A percentile compares a stretch with the other conserved stretches of the same genome.
Conservation (phyloP, 2,797 vertebrate genomes). For the Spea hammondii region DNA sequence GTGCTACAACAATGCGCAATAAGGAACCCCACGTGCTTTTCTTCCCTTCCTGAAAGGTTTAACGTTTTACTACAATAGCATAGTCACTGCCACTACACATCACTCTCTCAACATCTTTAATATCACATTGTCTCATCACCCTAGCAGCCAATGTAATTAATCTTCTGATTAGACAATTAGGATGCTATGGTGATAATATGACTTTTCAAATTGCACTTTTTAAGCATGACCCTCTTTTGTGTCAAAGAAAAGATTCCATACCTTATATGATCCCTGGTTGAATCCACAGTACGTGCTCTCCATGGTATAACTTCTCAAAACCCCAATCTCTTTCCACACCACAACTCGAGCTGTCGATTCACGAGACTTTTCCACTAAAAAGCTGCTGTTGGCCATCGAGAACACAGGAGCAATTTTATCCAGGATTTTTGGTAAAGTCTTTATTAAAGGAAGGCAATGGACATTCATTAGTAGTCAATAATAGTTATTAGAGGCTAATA, state of each 20-base stretch:
- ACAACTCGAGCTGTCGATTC: constrained; percentile 86
- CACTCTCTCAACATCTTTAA: too few species aligned
- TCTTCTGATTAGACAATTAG: too few species aligned
- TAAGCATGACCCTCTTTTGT: too few species aligned
- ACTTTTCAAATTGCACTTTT: too few species aligned
- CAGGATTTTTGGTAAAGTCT: constrained; percentile 89
- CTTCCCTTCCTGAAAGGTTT: too few species aligned
- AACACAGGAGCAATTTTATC: constrained; percentile 87
- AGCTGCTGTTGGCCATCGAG: constrained; percentile 88
- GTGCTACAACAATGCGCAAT: too few species aligned
- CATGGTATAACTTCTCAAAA: constrained; percentile 91
- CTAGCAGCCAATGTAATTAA: too few species aligned
- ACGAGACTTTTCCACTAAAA: constrained; percentile 88
- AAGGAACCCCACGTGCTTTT: too few species aligned
- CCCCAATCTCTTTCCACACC: constrained; percentile 89
- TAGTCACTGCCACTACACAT: too few species aligned
- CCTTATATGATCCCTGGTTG: constrained; percentile 87
- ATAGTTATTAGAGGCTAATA: not conserved
- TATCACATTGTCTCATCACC: too few species aligned
- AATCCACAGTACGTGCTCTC: constrained; percentile 91
- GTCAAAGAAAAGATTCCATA: constrained; percentile 47
- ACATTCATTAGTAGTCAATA: not conserved
- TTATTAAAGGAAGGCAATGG: not conserved
- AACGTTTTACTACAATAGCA: too few species aligned
- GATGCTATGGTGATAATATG: too few species aligned